A percentile compares a stretch with the other conserved stretches of the same genome.
phyloP scores from a whole-genome alignment of 2,888 invertebrate species.

The Tetragnatha montana region DNA sequence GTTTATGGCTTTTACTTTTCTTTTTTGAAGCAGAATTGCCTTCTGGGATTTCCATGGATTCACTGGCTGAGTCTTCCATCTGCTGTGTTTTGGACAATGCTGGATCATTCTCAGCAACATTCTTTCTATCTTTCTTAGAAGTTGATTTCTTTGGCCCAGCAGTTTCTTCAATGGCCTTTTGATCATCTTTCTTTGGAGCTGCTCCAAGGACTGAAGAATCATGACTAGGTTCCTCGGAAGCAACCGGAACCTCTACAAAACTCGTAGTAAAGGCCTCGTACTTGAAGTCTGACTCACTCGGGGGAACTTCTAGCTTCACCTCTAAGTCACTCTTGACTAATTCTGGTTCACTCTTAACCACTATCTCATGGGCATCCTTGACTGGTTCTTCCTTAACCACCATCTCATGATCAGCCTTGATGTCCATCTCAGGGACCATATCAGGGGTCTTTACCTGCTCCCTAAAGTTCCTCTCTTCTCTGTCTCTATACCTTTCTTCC shows the following conservation, averaged over 20 bases:
- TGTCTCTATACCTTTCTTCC: not conserved
- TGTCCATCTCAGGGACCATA: not conserved
- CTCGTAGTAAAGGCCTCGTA: constrained; percentile 27
- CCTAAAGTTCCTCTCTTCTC: not conserved
- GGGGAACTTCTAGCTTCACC: no score
- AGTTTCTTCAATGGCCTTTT: not conserved
- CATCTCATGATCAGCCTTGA: not conserved
- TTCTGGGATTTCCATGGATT: not conserved
- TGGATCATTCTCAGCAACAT: not conserved
- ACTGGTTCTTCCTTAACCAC: not conserved
- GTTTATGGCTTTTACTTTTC: not conserved
- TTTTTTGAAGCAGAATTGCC: not conserved
- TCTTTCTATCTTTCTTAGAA: not conserved
- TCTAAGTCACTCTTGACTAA: no score
- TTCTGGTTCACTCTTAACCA: no score
- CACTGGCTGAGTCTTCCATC: not conserved
- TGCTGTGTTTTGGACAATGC: not conserved
- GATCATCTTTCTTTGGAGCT: not conserved
- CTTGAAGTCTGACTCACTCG: not conserved
- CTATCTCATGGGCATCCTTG: not conserved
- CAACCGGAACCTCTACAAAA: constrained; percentile 16
- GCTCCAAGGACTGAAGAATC: not conserved
- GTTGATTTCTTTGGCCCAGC: not conserved
- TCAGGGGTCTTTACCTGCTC: not conserved
- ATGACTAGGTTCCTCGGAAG: not conserved